phyloP scores from a whole-genome alignment of 2,113 vertebrate genomes.

The Scatophagus argus region DNA sequence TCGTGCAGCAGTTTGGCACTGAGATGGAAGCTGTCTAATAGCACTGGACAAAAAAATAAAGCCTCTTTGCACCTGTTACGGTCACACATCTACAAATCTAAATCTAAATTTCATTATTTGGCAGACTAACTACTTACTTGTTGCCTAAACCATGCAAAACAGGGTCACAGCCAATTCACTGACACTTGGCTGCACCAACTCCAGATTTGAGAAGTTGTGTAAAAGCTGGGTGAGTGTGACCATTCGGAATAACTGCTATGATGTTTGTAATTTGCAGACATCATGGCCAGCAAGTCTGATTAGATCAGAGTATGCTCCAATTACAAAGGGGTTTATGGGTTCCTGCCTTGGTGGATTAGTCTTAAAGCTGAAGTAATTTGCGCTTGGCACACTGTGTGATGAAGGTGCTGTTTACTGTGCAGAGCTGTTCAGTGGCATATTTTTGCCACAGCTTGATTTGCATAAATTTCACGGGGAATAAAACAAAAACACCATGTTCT shows the following conservation, averaged over 20 bases:
- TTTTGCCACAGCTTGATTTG: conserved; percentile 37
- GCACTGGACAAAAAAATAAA: background rate
- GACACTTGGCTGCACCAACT: background rate
- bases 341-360: conserved; percentile 47
- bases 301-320: conserved; percentile 43
- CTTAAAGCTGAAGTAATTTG: conserved; percentile 54
- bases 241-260: conserved; percentile 21
- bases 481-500: conserved; percentile 37
- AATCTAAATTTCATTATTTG: conserved; percentile 28
- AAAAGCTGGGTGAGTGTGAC: conserved; percentile 6
- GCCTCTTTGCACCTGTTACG: background rate
- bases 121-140: conserved; percentile 24
- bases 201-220: background rate
- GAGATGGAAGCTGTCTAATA: conserved; percentile 13
- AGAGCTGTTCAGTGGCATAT: conserved; percentile 8
- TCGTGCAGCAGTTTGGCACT: conserved; percentile 16
- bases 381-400: conserved; percentile 27
- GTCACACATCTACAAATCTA: conserved; percentile 17
- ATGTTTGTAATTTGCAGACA: conserved; percentile 52
- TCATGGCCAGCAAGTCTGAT: conserved; percentile 39
- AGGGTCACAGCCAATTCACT: conserved; percentile 9
- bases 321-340: conserved; percentile 52
- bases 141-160: conserved; percentile 18
- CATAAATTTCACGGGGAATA: conserved; percentile 30
- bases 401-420: conserved; percentile 36